Conservation (phyloP, 1,140 invertebrate genomes). For the Euwallacea fornicatus region DNA sequence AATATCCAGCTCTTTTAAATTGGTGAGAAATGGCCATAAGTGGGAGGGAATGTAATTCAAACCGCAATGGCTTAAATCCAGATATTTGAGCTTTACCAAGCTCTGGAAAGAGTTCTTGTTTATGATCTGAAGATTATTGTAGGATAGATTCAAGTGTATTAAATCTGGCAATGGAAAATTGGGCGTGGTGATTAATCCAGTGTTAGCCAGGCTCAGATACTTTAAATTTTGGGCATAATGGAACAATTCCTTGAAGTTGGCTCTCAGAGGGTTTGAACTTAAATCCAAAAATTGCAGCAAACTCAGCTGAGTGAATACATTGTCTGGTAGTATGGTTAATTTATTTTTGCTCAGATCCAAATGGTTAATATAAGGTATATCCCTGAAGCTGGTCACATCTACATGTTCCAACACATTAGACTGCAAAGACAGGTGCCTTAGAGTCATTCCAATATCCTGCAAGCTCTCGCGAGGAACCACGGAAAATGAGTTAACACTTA, state of each 20-base stretch:
- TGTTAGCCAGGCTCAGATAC: conserved; percentile 71
- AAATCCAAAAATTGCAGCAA: conserved; percentile 78
- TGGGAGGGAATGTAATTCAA: conserved; percentile 66
- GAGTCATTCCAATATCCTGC: conserved; percentile 72
- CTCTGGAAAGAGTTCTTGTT: conserved; percentile 65
- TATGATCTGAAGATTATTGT: conserved; percentile 68
- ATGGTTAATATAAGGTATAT: conserved; percentile 75
- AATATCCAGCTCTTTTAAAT: conserved; percentile 50
- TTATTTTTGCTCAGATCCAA: conserved; percentile 80
- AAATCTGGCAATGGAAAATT: conserved; percentile 71
- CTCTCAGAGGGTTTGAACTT: conserved; percentile 76
- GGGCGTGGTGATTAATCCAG: conserved; percentile 73
- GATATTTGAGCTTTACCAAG: conserved; percentile 63
- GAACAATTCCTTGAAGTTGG: conserved; percentile 88
- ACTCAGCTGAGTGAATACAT: conserved; percentile 81
- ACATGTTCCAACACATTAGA: conserved; percentile 83
- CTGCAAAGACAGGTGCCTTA: conserved; percentile 75
- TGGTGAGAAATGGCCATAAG: conserved; percentile 54
- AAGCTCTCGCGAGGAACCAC: conserved; percentile 72
- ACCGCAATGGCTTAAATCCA: conserved; percentile 69
- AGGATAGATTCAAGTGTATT: conserved; percentile 73
- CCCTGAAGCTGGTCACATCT: conserved; percentile 83
- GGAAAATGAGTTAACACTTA: conserved; percentile 77
- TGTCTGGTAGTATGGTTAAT: conserved; percentile 83
- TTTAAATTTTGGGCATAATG: conserved; percentile 81